Evolutionary conservation across 2,888 invertebrate species (phyloP).

Genomic region (Chloromyia formosa): DNA sequence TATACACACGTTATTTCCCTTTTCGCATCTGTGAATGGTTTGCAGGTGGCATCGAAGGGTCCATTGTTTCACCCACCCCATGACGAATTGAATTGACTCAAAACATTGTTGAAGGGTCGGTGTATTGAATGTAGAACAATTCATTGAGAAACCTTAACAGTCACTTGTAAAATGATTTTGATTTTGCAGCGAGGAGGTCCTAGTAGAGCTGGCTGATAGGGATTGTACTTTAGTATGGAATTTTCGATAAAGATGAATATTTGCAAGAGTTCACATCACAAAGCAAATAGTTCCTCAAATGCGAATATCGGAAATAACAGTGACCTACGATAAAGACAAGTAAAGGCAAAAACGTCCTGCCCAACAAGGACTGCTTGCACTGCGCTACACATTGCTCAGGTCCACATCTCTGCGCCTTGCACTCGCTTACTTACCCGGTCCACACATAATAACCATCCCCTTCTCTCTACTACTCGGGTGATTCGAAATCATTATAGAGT

Average conservation of each 20-base stretch:
- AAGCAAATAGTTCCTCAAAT: conserved; percentile 39
- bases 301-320: conserved; percentile 39
- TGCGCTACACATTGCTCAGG: background rate
- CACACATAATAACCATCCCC: no score
- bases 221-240: no score
- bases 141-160: conserved; percentile 12
- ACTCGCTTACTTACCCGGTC: no score
- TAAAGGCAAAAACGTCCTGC: conserved; percentile 20
- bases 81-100: conserved; percentile 57
- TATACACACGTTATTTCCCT: no score
- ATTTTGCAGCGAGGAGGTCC: no score
- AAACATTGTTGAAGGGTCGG: conserved; percentile 51
- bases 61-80: conserved; percentile 63
- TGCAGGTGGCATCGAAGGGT: conserved; percentile 65
- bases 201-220: no score
- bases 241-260: no score
- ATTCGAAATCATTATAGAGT: conserved; percentile 32
- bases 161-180: conserved; percentile 24
- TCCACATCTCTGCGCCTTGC: background rate
- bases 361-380: background rate
- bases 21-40: conserved; percentile 49
- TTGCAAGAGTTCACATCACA: no score
- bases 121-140: conserved; percentile 47
- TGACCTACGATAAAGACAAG: conserved; percentile 24
- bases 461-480: background rate